These are phyloP conservation scores for Panagrolaimus sp. DNA, from an alignment of 1,140 invertebrate genomes.

Conservation along the genomic window DNA sequence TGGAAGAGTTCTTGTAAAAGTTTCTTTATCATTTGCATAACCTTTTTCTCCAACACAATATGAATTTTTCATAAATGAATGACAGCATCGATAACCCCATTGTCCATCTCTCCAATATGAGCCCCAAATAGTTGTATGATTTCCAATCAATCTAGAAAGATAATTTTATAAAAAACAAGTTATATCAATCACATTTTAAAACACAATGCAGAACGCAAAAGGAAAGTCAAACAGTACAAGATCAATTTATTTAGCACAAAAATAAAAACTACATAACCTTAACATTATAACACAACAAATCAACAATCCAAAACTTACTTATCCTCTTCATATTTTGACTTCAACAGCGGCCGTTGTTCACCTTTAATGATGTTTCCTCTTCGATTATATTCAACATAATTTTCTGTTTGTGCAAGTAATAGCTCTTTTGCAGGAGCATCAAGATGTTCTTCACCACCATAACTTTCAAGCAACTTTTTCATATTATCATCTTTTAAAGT, in stretches of 20 bases:
- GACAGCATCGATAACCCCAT: conserved; percentile 91
- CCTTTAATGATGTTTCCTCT: conserved; percentile 80
- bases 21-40: conserved; percentile 20
- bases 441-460: conserved; percentile 65
- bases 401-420: conserved; percentile 85
- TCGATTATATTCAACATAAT: conserved; percentile 90
- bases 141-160: conserved; percentile 36
- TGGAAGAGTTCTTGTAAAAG: background rate
- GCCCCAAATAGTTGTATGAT: conserved; percentile 74
- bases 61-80: conserved; percentile 78
- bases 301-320: conserved; percentile 41
- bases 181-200: too few species aligned
- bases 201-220: conserved; percentile 11
- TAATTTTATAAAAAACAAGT: too few species aligned
- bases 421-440: conserved; percentile 76
- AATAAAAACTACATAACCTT: too few species aligned
- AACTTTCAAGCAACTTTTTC: conserved; percentile 61
- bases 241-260: too few species aligned
- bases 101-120: conserved; percentile 82
- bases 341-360: conserved; percentile 75
- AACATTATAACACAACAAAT: too few species aligned
- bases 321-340: conserved; percentile 91
- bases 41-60: conserved; percentile 74
- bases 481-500: conserved; percentile 72
- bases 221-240: conserved; percentile 28